Evolutionary conservation across 1,140 invertebrate genomes (phyloP), one percentile per base, ranked within the genome.

Genomic region (Drosophila funebris): DNA sequence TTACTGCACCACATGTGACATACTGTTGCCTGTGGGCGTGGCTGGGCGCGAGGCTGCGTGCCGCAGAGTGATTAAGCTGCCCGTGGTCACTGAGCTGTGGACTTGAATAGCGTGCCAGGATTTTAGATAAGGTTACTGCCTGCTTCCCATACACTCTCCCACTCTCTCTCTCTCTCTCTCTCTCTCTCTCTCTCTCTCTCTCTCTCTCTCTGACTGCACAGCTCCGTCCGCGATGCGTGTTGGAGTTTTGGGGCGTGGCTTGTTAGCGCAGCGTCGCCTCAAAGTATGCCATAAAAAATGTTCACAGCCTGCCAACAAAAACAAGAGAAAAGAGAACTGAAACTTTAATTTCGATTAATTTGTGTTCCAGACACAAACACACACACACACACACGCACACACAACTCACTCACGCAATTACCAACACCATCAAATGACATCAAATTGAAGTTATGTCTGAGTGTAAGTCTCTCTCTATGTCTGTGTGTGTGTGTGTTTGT

Each of bases 331-430:
- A 50, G 8, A 18, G 33, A 57, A 20, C 60, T 44, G 14, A 64
- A 73, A 78, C 71, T 83, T 84, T 85, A 67, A 84, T 84, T 84
- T 85, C 81, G 81, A 85, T 87, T 87, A 85, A 82, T 82, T 82
- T 83, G 56, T 31, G 41, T 7, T 41, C 27, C 62, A 73, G 68
- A 63, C 41, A 72, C 53, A 31, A 20, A 39, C 11, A 11, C 73
- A 80, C 8, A 27, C 27, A 39, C 8, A 37, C 27, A 39, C 31
- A 31, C n/a, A n/a, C n/a, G n/a, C 11, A 11, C 73, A 80, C 8
- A 27, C 27, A 39, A n/a, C n/a, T n/a, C 8, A 37, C 27, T 31
- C 31, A 31, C 11, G 14, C 78, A 80, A 80, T 80, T 80, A 76
- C 77, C 66, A 80, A 70, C 77, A 80, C 77, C 77, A 80, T 80